phyloP scores from a whole-genome alignment of 2,113 vertebrate species.

The Corydoras sp. region DNA sequence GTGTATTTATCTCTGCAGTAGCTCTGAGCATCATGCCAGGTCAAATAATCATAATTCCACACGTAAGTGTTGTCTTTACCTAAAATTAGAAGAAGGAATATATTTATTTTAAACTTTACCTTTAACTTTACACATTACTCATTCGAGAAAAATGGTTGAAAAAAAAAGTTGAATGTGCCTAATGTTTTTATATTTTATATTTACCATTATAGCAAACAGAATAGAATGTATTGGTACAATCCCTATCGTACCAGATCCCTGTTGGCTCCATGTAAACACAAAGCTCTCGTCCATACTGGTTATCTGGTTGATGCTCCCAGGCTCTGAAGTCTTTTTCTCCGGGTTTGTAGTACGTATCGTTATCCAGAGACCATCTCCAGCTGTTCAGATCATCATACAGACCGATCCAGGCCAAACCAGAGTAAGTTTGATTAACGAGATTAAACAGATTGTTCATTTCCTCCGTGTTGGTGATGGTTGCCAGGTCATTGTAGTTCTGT shows the following conservation, averaged over 20 bases:
- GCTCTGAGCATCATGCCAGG: neutral
- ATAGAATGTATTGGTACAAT: neutral
- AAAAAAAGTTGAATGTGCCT: no score
- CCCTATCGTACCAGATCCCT: constrained; percentile 17
- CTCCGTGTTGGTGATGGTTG: constrained; percentile 23
- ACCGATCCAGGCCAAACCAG: constrained; percentile 32
- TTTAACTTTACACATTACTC: no score
- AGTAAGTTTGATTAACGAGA: constrained; percentile 11
- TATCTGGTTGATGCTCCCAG: constrained; percentile 19
- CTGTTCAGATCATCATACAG: constrained; percentile 8
- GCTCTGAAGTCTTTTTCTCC: constrained; percentile 20
- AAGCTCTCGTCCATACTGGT: constrained; percentile 4
- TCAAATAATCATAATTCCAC: accelerated
- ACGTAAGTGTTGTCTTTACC: constrained; percentile 11
- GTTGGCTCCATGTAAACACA: constrained; percentile 3
- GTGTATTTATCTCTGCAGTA: constrained; percentile 32
- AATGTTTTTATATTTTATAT: neutral
- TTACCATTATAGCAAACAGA: constrained; percentile 34
- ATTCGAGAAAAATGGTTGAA: no score
- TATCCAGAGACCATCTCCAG: constrained; percentile 32
- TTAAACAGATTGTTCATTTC: constrained; percentile 15
- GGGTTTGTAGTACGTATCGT: constrained; percentile 21
- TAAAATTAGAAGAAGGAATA: neutral
- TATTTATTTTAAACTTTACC: neutral
- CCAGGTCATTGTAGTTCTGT: constrained; percentile 26